Evolutionary conservation across 92 coral and sea anemone species (phyloP).

Genomic region (Zoanthus gigantus): DNA sequence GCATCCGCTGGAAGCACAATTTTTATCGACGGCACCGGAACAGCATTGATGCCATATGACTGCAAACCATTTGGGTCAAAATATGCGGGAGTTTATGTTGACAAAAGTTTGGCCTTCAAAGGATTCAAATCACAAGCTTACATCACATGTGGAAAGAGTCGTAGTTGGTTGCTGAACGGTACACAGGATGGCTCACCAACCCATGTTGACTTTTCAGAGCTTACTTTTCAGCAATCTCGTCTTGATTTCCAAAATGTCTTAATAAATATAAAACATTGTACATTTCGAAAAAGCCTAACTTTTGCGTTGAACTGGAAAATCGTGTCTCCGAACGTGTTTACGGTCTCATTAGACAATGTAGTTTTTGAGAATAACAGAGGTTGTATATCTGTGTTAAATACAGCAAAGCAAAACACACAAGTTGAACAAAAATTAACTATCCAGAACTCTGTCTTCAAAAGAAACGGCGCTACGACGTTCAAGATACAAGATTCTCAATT

Average conservation of each 20-base stretch:
- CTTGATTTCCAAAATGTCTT: slow-evolving; percentile 46
- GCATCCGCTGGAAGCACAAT: slow-evolving; percentile 20
- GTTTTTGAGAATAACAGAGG: slow-evolving; percentile 37
- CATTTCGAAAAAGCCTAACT: not conserved
- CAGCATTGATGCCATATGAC: slow-evolving; percentile 36
- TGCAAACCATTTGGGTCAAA: slow-evolving; percentile 36
- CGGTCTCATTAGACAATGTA: slow-evolving; percentile 15
- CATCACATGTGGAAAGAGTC: slow-evolving; percentile 31
- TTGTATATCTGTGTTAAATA: slow-evolving; percentile 23
- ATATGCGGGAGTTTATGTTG: slow-evolving; percentile 47
- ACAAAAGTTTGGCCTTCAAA: slow-evolving; percentile 40
- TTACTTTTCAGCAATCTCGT: slow-evolving; percentile 37
- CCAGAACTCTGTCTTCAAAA: slow-evolving; percentile 40
- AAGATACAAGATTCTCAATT: not conserved
- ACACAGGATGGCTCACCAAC: not conserved
- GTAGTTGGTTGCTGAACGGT: slow-evolving; percentile 50
- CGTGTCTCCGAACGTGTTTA: not conserved
- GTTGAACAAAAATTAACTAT: not conserved
- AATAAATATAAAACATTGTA: slow-evolving; percentile 9
- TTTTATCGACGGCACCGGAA: slow-evolving; percentile 54
- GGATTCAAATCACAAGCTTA: slow-evolving; percentile 50
- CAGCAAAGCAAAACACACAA: not conserved
- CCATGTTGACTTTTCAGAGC: slow-evolving; percentile 38
- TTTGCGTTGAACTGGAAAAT: slow-evolving; percentile 26
- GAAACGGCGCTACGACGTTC: slow-evolving; percentile 12